Conservation (phyloP, 2,113 vertebrate genomes). For the Anser cygnoides region DNA sequence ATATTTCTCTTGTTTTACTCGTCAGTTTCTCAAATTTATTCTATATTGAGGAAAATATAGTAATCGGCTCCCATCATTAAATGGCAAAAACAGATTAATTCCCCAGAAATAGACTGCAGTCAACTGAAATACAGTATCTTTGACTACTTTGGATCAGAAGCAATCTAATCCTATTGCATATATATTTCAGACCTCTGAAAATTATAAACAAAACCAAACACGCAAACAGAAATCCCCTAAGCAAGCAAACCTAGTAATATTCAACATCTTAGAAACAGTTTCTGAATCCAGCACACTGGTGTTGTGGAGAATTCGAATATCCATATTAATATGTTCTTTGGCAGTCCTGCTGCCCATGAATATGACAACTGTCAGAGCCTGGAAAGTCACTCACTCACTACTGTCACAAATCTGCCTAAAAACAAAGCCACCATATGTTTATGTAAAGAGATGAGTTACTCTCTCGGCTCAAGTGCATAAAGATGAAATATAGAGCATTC, state of each 20-base stretch:
- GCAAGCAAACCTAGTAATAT: neutral
- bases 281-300: neutral
- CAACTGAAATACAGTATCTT: neutral
- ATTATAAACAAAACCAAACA: neutral
- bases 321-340: neutral
- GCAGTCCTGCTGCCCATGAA: neutral
- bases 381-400: slow-evolving; percentile 42
- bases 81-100: neutral
- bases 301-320: neutral
- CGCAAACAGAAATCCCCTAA: neutral
- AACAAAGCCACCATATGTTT: slow-evolving; percentile 60
- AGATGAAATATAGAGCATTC: slow-evolving; percentile 47
- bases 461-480: slow-evolving; percentile 35
- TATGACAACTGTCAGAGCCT: slow-evolving; percentile 54
- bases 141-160: slow-evolving; percentile 17
- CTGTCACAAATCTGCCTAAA: slow-evolving; percentile 34
- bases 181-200: neutral
- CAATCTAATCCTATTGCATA: neutral
- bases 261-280: neutral
- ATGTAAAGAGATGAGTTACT: slow-evolving; percentile 33
- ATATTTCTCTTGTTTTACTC: neutral
- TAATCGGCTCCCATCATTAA: neutral
- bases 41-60: neutral
- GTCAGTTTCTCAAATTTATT: neutral
- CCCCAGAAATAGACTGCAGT: neutral